Evolutionary conservation across 2,113 vertebrate species (phyloP), one percentile per base, ranked within the genome.

Genomic region (Rhinolophus sinicus): DNA sequence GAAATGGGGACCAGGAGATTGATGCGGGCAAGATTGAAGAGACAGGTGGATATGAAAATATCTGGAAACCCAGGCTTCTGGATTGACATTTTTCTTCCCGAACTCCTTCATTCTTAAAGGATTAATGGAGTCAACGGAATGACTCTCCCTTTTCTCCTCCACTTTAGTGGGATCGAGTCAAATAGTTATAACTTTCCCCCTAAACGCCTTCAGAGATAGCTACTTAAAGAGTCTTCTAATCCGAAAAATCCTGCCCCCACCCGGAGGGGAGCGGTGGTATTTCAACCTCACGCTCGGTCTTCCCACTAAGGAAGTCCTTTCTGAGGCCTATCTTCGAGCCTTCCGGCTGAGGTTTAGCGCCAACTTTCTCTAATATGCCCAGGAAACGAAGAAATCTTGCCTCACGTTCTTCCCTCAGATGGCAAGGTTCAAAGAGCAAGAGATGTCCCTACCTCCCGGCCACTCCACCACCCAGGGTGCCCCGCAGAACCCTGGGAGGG

Each of bases 11-110:
- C 70, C 78, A 5, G 75, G 94, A 86, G 86, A 94, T 80, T 3
- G 69, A 75, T 83, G 88, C 47, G 0, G 33, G 47, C 73, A 33
- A 70, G n/a, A 60, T n/a, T 2, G 35, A 40, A 70, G 52, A 89
- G 77, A 81, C 97, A 97, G 67, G 96, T 96, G 91, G 94, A 76
- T 77, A 56, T 13, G 58, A 91, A 96, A 97, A 83, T 95, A 95
- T 22, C 94, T 56, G 73, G 85, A 96, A 96, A 70, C 86, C 73
- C 70, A 44, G 90, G 75, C 60, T 86, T 30, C 64, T 15, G 58
- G 62, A 15, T 67, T 95, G 93, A 94, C 88, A 44, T 65, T 75
- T 96, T 90, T 44, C 76, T 90, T 78, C 81, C 86, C 18, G 21
- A 72, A 26, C 64, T 80, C 44, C 54, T 96, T 91, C 50, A 75